phyloP scores from a whole-genome alignment of 2,888 invertebrate genomes.

The Xestoiulus laeticollis region DNA sequence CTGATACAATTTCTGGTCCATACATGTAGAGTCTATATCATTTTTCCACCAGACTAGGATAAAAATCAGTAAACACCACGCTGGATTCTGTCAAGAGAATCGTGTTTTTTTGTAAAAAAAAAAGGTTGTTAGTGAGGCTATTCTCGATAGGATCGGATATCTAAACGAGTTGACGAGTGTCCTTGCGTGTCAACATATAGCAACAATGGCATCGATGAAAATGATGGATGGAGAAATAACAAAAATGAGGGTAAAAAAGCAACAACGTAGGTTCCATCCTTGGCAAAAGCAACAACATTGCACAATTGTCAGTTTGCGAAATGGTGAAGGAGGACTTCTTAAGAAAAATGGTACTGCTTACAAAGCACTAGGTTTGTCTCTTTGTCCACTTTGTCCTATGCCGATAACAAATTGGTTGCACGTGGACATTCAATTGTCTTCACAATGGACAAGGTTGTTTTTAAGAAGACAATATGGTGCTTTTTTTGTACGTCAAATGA shows the following conservation, averaged over 20 bases:
- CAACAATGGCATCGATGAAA: not conserved
- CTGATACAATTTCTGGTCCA: no score
- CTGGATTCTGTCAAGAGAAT: no score
- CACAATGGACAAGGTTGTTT: not conserved
- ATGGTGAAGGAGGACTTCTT: not conserved
- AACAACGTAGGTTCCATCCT: not conserved
- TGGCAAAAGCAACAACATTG: not conserved
- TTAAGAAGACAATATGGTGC: no score
- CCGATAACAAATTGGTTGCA: not conserved
- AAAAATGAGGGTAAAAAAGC: not conserved
- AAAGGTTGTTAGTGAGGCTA: not conserved
- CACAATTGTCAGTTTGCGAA: not conserved
- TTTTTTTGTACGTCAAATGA: no score
- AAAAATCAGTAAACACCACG: no score
- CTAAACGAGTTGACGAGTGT: not conserved
- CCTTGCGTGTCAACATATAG: constrained; percentile 1
- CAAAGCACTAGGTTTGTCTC: not conserved
- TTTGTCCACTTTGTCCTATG: not conserved
- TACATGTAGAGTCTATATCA: no score
- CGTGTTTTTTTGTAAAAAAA: no score
- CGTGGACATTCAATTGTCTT: not conserved
- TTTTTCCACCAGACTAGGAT: no score
- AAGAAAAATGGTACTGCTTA: not conserved
- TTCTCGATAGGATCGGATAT: not conserved
- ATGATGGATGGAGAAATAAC: constrained; percentile 30